Evolutionary conservation across 2,797 vertebrate genomes (phyloP), one percentile per base, ranked within the genome.

Genomic region (Channallabes apus): DNA sequence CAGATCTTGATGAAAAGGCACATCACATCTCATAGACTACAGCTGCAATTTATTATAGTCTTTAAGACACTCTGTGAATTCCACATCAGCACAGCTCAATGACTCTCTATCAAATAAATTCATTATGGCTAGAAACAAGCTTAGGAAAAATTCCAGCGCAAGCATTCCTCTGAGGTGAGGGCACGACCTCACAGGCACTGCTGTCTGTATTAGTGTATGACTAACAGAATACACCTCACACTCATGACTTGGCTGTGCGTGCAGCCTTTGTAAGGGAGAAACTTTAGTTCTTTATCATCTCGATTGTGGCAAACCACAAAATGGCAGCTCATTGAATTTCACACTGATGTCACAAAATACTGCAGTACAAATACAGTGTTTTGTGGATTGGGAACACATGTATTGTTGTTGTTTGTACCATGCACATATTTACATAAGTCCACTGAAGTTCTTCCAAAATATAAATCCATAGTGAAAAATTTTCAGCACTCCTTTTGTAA

Each of bases 41-140:
- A 94, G 93, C 93, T 94, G 94, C 88, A 90, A 90, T 91, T 84
- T 90, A 93, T 94, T 94, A 93, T 69, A 64, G 85, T 84, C 88
- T 72, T 82, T 29, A 80, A 51, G 38, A 67, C 9, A 62, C 56
- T 61, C 62, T 56, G 69, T 56, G 46, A 79, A 87, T 80, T 81
- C 69, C 77, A 84, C 35, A 84, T 84, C 78, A 76, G 90, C 78
- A 83, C 62, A 76, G 79, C 82, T 84, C 77, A 90, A 89, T 83
- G 92, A 89, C 88, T 85, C n/a, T 85, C 90, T 64, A 90, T 91
- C 90, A 90, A 83, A 90, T 93, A 90, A 87, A 78, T 80, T 87
- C 87, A 62, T 92, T 90, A 94, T 91, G 91, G 92, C 84, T 91
- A 92, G 91, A 91, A 92, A 92, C 92, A 92, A 92, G 92, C 94